These are phyloP conservation scores for Brotogeris chrysoptera DNA, from an alignment of 2,797 vertebrate genomes.

Conservation along the genomic window DNA sequence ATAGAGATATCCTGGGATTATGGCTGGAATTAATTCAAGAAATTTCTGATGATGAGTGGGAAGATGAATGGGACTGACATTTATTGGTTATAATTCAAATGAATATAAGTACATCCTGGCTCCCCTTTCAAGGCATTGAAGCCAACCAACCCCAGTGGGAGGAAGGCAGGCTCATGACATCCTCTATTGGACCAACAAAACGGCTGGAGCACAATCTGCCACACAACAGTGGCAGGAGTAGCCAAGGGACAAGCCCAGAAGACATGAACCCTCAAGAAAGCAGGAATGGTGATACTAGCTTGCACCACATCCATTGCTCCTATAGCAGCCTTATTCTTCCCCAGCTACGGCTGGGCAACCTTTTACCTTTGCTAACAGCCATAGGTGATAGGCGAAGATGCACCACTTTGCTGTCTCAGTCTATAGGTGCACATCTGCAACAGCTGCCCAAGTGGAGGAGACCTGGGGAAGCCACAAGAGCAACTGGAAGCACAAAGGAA, in stretches of 20 bases:
- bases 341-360: not conserved
- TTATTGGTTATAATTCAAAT: slow-evolving; percentile 52
- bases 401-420: not conserved
- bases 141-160: not conserved
- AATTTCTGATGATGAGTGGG: slow-evolving; percentile 65
- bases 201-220: not conserved
- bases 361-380: not conserved
- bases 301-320: not conserved
- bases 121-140: slow-evolving; percentile 9
- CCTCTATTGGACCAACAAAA: not conserved
- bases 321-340: not conserved
- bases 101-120: slow-evolving; percentile 18
- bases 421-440: not conserved
- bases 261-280: not conserved
- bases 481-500: not conserved
- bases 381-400: not conserved
- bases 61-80: slow-evolving; percentile 60
- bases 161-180: not conserved
- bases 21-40: slow-evolving; percentile 73
- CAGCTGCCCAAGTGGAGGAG: not conserved
- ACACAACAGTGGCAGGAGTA: not conserved
- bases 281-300: not conserved
- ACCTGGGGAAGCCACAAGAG: not conserved
- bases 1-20: slow-evolving; percentile 69
- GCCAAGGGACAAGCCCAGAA: not conserved